These are phyloP conservation scores for Clusia tigrina DNA, from an alignment of 2,888 invertebrate species.

Conservation along the genomic window DNA sequence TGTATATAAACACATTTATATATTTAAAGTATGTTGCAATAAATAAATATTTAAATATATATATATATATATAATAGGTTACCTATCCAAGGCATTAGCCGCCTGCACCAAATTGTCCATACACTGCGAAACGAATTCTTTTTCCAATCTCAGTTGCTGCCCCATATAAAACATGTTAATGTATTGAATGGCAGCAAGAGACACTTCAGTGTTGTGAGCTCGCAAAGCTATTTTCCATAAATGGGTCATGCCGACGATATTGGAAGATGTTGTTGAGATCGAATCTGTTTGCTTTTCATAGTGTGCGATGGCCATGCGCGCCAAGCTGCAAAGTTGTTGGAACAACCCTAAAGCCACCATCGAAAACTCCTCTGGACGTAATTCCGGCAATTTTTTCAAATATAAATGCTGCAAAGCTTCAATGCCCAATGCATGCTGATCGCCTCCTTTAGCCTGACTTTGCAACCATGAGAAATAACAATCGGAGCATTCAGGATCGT, in stretches of 20 bases:
- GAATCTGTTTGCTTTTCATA: slow-evolving; percentile 66
- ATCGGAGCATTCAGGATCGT: slow-evolving; percentile 85
- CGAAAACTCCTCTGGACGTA: slow-evolving; percentile 87
- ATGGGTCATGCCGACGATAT: slow-evolving; percentile 89
- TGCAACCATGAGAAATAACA: slow-evolving; percentile 94
- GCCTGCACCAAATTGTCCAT: slow-evolving; percentile 91
- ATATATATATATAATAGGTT: slow-evolving; percentile 28
- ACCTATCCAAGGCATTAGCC: slow-evolving; percentile 73
- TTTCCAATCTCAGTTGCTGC: slow-evolving; percentile 87
- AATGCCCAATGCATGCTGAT: slow-evolving; percentile 88
- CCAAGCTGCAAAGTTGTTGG: slow-evolving; percentile 89
- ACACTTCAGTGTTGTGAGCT: slow-evolving; percentile 92
- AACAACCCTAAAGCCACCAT: slow-evolving; percentile 91
- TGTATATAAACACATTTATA: neutral
- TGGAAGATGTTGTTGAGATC: slow-evolving; percentile 60
- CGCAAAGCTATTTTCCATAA: slow-evolving; percentile 92
- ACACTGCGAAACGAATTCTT: slow-evolving; percentile 91
- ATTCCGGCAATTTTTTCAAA: slow-evolving; percentile 85
- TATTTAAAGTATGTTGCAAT: neutral
- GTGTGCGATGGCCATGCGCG: slow-evolving; percentile 80
- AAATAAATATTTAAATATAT: neutral
- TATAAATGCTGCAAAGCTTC: slow-evolving; percentile 89
- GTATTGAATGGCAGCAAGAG: slow-evolving; percentile 93
- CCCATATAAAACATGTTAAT: slow-evolving; percentile 94
- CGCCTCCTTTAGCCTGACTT: slow-evolving; percentile 89